A percentile compares a stretch with the other conserved stretches of the same genome.
phyloP scores from a whole-genome alignment of 2,113 vertebrate genomes.

The Xenopus tropicalis region UCB_Xtro_10.0 CM004445.2:33347501-33348000 shows the following conservation, averaged over 20 bases:
- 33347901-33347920: neutral
- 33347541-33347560: no score
- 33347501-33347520: no score
- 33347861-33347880: conserved; percentile 11
- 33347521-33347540: no score
- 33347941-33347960: conserved; percentile 12
- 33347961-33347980: conserved; percentile 27
- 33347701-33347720: neutral
- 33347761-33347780: neutral
- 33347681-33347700: no score
- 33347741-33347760: no score
- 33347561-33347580: no score
- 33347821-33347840: neutral
- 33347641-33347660: no score
- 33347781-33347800: neutral
- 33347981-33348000: conserved; percentile 36
- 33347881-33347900: neutral
- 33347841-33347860: conserved; percentile 6
- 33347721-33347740: neutral
- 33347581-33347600: no score
- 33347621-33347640: no score
- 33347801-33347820: neutral
- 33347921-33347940: conserved; percentile 9
- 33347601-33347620: no score
- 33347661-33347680: no score